Evolutionary conservation across 2,113 vertebrate species (phyloP).

Genomic region (Tetrao urogallus): DNA sequence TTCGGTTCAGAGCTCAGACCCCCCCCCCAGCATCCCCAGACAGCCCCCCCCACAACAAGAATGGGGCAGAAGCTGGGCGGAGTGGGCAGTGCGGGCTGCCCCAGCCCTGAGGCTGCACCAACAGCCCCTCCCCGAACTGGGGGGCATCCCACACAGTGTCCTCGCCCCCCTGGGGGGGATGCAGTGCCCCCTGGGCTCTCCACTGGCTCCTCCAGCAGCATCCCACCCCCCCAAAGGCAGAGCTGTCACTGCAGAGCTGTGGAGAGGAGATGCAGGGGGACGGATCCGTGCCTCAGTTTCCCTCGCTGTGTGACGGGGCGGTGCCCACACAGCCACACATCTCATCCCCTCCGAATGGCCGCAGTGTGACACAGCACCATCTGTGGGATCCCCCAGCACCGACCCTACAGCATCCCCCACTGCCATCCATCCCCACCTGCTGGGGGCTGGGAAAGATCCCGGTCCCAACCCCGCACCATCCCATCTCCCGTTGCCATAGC

Average conservation of each 20-base stretch:
- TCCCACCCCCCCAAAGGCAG: not conserved
- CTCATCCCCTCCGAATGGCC: not conserved
- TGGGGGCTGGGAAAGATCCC: not conserved
- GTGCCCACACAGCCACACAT: not conserved
- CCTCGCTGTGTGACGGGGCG: not conserved
- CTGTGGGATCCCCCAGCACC: accelerated
- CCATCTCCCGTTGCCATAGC: not conserved
- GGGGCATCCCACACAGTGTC: not conserved
- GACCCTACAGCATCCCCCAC: accelerated
- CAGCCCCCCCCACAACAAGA: too few species aligned
- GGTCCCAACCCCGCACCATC: not conserved
- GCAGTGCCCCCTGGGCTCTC: too few species aligned
- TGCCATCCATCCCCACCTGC: not conserved
- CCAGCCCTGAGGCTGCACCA: not conserved
- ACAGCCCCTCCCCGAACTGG: not conserved
- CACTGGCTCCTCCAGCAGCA: not conserved
- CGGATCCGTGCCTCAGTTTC: not conserved
- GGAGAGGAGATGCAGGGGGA: not conserved
- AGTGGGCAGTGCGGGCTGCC: too few species aligned
- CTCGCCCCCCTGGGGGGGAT: not conserved
- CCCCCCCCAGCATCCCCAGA: not conserved
- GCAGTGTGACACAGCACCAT: not conserved
- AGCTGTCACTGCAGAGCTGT: not conserved
- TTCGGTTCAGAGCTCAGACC: not conserved
- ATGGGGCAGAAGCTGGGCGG: not conserved